Conservation (phyloP, 2,113 vertebrate species). For the Zeus faber region DNA sequence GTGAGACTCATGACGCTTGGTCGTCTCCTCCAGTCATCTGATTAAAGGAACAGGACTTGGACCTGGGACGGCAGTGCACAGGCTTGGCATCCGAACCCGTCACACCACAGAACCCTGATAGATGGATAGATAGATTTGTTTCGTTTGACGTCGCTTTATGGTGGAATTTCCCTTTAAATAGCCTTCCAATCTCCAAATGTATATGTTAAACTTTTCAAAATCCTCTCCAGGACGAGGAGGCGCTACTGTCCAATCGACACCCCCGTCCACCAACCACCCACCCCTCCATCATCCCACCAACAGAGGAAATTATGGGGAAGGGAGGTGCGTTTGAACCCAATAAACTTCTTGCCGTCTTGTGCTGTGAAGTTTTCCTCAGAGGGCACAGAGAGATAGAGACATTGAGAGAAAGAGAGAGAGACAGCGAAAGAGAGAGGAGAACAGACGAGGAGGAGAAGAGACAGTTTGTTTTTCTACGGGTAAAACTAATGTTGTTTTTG, state of each 20-base stretch:
- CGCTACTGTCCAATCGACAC: conserved; percentile 73
- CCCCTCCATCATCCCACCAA: conserved; percentile 60
- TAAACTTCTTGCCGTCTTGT: conserved; percentile 64
- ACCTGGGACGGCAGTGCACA: too few species aligned
- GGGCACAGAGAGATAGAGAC: conserved; percentile 34
- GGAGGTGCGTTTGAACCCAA: conserved; percentile 57
- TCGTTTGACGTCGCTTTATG: too few species aligned
- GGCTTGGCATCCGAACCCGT: too few species aligned
- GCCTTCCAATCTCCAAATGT: too few species aligned
- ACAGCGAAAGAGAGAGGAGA: conserved; percentile 42
- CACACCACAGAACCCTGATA: too few species aligned
- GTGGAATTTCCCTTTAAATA: too few species aligned
- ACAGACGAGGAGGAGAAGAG: conserved; percentile 12
- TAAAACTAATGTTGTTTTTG: conserved; percentile 26
- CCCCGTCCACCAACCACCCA: conserved; percentile 23
- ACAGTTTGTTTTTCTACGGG: conserved; percentile 36
- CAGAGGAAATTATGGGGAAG: conserved; percentile 70
- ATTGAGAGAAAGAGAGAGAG: conserved; percentile 12
- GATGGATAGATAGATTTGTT: too few species aligned
- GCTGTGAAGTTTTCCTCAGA: conserved; percentile 53
- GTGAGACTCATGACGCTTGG: too few species aligned
- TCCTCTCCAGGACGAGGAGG: conserved; percentile 70
- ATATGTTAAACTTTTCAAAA: too few species aligned
- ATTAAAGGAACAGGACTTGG: too few species aligned
- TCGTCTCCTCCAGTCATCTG: too few species aligned